A percentile compares a stretch with the other conserved stretches of the same genome.
These are phyloP conservation scores for Conger conger DNA, from an alignment of 2,113 vertebrate species.

Conservation along the genomic window DNA sequence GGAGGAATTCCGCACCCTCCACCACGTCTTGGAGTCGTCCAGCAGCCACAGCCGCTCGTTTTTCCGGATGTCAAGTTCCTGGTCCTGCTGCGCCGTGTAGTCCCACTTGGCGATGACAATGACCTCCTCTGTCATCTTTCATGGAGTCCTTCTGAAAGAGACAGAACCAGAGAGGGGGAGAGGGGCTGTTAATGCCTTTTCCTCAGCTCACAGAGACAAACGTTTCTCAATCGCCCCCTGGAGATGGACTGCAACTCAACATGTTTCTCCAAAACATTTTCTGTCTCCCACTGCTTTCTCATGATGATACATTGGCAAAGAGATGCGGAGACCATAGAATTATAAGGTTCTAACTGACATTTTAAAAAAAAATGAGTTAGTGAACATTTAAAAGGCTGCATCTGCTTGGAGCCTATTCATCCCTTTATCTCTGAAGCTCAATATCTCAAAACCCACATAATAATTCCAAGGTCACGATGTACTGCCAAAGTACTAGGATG, in stretches of 20 bases:
- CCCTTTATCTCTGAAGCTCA: no score
- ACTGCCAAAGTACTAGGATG: no score
- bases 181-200: neutral
- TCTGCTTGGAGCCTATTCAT: no score
- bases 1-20: slow-evolving; percentile 90
- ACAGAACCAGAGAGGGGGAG: slow-evolving; percentile 27
- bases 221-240: neutral
- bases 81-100: slow-evolving; percentile 98
- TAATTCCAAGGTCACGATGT: no score
- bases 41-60: slow-evolving; percentile 94
- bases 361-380: no score
- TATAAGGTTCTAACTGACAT: no score
- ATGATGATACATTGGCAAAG: no score
- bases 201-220: neutral
- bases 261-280: no score
- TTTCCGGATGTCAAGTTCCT: slow-evolving; percentile 99
- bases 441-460: no score
- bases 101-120: slow-evolving; percentile 99
- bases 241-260: neutral
- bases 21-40: slow-evolving; percentile 98
- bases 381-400: no score
- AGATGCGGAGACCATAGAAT: no score
- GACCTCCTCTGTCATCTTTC: slow-evolving; percentile 99
- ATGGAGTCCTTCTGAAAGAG: slow-evolving; percentile 88
- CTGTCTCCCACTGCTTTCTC: no score